phyloP scores from a whole-genome alignment of 2,888 invertebrate species.

The Pseudolycoriella hygida region DNA sequence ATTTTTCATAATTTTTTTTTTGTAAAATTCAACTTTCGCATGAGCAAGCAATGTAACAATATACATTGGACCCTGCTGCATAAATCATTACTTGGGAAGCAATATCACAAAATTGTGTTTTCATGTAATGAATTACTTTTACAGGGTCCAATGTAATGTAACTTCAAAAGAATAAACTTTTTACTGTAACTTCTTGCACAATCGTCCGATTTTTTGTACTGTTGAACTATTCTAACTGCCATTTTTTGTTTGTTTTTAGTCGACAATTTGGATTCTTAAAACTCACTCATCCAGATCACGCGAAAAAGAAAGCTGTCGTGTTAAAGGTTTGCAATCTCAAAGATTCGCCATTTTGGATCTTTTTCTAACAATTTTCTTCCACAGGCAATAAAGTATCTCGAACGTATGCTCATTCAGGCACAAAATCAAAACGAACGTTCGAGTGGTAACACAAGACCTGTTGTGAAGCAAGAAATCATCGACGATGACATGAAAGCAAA shows the following conservation, averaged over 20 bases:
- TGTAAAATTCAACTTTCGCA: too few species aligned
- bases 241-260: slow-evolving; percentile 35
- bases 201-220: too few species aligned
- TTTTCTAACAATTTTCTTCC: neutral
- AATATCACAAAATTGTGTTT: too few species aligned
- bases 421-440: slow-evolving; percentile 37
- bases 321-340: slow-evolving; percentile 41
- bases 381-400: slow-evolving; percentile 69
- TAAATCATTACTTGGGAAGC: too few species aligned
- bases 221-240: too few species aligned
- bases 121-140: too few species aligned
- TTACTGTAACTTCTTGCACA: too few species aligned
- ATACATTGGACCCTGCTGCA: too few species aligned
- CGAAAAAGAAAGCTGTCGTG: slow-evolving; percentile 60
- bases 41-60: too few species aligned
- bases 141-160: too few species aligned
- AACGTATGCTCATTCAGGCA: slow-evolving; percentile 68
- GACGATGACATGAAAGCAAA: neutral
- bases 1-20: too few species aligned
- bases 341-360: slow-evolving; percentile 14
- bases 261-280: slow-evolving; percentile 84
- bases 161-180: too few species aligned
- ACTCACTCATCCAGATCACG: slow-evolving; percentile 62
- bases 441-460: slow-evolving; percentile 56
- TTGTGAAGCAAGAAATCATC: neutral